phyloP scores from a whole-genome alignment of 2,888 invertebrate species.

The Andrena hattorfiana region DNA sequence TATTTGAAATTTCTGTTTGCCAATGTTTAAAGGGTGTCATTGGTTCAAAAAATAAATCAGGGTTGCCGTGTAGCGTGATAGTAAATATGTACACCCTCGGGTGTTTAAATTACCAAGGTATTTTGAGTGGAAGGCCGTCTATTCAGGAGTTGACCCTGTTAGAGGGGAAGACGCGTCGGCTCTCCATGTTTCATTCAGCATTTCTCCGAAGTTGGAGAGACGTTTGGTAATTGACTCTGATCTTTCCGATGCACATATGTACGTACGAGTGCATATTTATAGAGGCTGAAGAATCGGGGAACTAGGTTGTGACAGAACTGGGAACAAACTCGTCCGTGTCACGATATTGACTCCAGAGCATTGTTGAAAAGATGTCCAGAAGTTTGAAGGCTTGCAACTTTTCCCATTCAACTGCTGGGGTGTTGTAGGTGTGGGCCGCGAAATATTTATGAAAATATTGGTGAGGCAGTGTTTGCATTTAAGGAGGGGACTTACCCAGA shows the following conservation, averaged over 20 bases:
- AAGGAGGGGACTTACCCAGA: not conserved
- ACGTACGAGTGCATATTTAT: slow-evolving; percentile 42
- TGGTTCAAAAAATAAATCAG: too few relatives aligned
- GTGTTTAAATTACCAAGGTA: not conserved
- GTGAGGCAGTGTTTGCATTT: not conserved
- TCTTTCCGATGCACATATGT: not conserved
- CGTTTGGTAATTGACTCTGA: not conserved
- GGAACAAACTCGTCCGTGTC: slow-evolving; percentile 30
- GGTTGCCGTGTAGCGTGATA: too few relatives aligned
- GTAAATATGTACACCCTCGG: too few relatives aligned
- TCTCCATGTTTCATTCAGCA: not conserved
- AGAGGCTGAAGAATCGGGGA: slow-evolving; percentile 58
- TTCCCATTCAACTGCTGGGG: slow-evolving; percentile 8
- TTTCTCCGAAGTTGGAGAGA: too few relatives aligned
- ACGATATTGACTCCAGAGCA: slow-evolving; percentile 46
- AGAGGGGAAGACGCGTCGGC: not conserved
- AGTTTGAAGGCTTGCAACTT: slow-evolving; percentile 35
- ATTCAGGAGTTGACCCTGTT: slow-evolving; percentile 4
- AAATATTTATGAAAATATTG: not conserved
- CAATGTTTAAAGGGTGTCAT: too few relatives aligned
- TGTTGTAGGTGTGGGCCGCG: not conserved
- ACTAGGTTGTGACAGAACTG: slow-evolving; percentile 59
- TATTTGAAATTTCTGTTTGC: too few relatives aligned
- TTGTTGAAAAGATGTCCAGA: slow-evolving; percentile 42
- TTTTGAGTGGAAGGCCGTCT: not conserved